Percentiles rank a stretch among this genome's conserved stretches.
Evolutionary conservation across 1,140 invertebrate species (phyloP).

Genomic region (Sycophaga agraensis): DNA sequence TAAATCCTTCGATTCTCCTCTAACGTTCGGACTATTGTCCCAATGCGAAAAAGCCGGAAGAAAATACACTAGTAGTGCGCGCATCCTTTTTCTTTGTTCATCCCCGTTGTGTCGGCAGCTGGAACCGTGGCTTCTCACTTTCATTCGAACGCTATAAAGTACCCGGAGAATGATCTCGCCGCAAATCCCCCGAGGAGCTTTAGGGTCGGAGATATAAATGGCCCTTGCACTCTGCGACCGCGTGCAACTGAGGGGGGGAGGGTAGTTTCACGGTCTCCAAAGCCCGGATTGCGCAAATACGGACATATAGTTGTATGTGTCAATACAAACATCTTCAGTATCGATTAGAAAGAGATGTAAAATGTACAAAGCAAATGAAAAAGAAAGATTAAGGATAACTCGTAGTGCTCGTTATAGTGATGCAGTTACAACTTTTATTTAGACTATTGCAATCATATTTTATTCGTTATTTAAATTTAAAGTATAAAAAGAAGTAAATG

Average conservation of each 20-base stretch:
- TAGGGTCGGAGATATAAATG: constrained; percentile 21
- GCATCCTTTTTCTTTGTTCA: background rate
- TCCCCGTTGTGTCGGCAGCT: background rate
- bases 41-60: too few species aligned
- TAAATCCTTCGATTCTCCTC: background rate
- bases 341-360: background rate
- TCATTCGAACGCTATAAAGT: constrained; percentile 24
- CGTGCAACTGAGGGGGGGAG: too few species aligned
- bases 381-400: too few species aligned
- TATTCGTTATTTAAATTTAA: too few species aligned
- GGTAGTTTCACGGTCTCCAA: too few species aligned
- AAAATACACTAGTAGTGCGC: too few species aligned
- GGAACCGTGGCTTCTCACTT: background rate
- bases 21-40: too few species aligned
- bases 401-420: too few species aligned
- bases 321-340: background rate
- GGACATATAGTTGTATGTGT: background rate
- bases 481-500: too few species aligned
- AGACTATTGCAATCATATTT: too few species aligned
- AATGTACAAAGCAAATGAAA: background rate
- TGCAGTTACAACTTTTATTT: too few species aligned
- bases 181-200: constrained; percentile 31
- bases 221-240: background rate
- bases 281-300: too few species aligned
- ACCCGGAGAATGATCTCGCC: constrained; percentile 27